Percentiles rank a stretch among this genome's conserved stretches.
These are phyloP conservation scores for Tipula unca DNA, from an alignment of 2,888 invertebrate species.

Conservation along the genomic window DNA sequence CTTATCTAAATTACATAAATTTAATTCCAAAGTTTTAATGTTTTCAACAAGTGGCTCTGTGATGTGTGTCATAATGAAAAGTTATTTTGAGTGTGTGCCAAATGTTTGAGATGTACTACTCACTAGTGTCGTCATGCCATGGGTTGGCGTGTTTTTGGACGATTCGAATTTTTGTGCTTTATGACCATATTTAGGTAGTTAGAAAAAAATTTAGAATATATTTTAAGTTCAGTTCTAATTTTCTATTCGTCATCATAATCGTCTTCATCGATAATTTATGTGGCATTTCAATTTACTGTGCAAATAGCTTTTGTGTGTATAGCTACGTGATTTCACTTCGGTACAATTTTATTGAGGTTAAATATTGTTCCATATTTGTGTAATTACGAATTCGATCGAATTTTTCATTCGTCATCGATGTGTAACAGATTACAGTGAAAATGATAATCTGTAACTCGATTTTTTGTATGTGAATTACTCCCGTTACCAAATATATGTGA, in stretches of 20 bases:
- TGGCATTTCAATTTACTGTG: not conserved
- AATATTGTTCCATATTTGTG: not conserved
- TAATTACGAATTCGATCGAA: not conserved
- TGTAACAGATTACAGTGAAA: not conserved
- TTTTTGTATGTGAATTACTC: not conserved
- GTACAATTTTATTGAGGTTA: not conserved
- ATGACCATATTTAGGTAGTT: not conserved
- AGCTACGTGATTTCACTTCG: too few relatives aligned
- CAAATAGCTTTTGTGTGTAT: too few relatives aligned
- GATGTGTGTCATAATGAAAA: not conserved
- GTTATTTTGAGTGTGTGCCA: not conserved
- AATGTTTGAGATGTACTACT: not conserved
- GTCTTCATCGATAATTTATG: not conserved
- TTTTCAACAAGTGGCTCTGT: not conserved
- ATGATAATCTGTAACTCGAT: not conserved
- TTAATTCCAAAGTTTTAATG: not conserved
- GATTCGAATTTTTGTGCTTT: not conserved
- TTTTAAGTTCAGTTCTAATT: not conserved
- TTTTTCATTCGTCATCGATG: not conserved
- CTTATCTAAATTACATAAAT: not conserved
- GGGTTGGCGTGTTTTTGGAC: not conserved
- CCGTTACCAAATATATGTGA: not conserved
- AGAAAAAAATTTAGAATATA: not conserved
- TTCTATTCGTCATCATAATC: not conserved
- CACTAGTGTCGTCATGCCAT: not conserved